These are phyloP conservation scores for Aselliscus stoliczkanus DNA, from an alignment of 2,797 vertebrate genomes.

Conservation along the genomic window DNA sequence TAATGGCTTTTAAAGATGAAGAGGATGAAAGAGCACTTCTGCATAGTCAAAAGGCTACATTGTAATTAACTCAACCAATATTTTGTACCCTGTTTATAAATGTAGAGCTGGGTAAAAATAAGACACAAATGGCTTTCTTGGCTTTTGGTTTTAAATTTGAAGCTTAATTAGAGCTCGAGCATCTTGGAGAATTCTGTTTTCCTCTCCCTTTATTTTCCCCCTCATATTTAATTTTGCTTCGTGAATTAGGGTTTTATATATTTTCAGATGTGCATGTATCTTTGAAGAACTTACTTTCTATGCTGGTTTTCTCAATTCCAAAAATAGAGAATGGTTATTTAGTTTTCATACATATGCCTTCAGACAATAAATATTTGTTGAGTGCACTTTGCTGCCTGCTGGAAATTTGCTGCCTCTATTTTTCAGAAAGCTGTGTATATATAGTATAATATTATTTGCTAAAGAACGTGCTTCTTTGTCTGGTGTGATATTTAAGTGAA, in stretches of 20 bases:
- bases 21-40: slow-evolving; percentile 15
- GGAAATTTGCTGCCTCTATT: not conserved
- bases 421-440: not conserved
- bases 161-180: slow-evolving; percentile 60
- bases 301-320: slow-evolving; percentile 14
- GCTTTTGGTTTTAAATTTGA: slow-evolving; percentile 61
- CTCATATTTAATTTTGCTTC: slow-evolving; percentile 37
- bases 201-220: slow-evolving; percentile 17
- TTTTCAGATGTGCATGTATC: slow-evolving; percentile 10
- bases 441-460: not conserved
- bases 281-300: slow-evolving; percentile 42
- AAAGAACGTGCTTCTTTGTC: not conserved
- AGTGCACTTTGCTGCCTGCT: slow-evolving; percentile 11
- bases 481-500: not conserved
- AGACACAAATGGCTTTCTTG: slow-evolving; percentile 63
- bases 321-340: slow-evolving; percentile 41
- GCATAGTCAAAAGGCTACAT: slow-evolving; percentile 45
- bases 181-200: slow-evolving; percentile 47
- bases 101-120: slow-evolving; percentile 64
- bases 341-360: not conserved
- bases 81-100: slow-evolving; percentile 60
- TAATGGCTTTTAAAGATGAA: slow-evolving; percentile 56
- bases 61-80: slow-evolving; percentile 61
- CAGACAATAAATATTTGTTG: slow-evolving; percentile 24
- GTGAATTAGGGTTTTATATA: slow-evolving; percentile 40